Evolutionary conservation across 2,888 invertebrate genomes (phyloP).

Genomic region (Nymphalis polychloros): DNA sequence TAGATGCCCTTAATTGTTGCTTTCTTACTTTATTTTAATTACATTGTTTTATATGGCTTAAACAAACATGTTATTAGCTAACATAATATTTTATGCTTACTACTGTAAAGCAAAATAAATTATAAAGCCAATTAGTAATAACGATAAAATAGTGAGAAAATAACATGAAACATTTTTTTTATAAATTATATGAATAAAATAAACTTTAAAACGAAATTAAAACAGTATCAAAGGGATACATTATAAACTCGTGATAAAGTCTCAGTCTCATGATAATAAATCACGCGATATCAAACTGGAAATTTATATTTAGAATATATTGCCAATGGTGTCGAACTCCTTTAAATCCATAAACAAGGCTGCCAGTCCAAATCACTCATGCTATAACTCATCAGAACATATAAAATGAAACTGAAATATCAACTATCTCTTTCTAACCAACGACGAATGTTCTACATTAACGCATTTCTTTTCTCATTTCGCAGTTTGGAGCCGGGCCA

Average conservation of each 20-base stretch:
- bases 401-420: constrained; percentile 68
- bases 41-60: background rate
- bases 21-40: constrained; percentile 33
- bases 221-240: background rate
- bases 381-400: constrained; percentile 76
- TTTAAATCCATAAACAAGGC: constrained; percentile 69
- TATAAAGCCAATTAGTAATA: too few relatives aligned
- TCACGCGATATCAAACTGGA: constrained; percentile 4
- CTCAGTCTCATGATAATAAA: background rate
- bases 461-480: constrained; percentile 80
- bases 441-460: constrained; percentile 69
- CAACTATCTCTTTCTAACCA: constrained; percentile 74
- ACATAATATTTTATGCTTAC: background rate
- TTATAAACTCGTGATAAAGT: background rate
- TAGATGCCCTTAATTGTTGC: constrained; percentile 53
- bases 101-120: background rate
- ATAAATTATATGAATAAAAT: background rate
- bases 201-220: background rate
- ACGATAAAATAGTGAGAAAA: background rate
- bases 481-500: constrained; percentile 82
- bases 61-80: background rate
- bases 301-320: constrained; percentile 45
- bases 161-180: background rate
- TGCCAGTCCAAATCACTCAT: constrained; percentile 73
- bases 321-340: constrained; percentile 71